Base-by-base conservation (phyloP, 2,113 vertebrate genomes). In the Peromyscus polionotus region DNA sequence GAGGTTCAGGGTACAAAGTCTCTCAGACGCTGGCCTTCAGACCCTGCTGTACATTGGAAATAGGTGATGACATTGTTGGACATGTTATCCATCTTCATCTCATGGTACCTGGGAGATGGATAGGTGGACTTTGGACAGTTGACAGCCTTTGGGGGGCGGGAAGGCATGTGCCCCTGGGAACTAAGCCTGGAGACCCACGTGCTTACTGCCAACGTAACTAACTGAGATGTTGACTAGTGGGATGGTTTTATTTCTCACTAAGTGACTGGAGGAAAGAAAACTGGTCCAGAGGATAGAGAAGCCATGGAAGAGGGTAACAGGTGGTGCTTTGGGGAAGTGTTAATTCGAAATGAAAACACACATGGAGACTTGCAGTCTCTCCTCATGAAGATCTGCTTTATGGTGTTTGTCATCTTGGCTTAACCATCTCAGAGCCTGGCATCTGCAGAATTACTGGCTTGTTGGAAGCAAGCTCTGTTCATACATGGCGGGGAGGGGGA, bases 321-420 rank as follows among this genome's bases (percentile, higher is more conserved):
- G 63, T 36, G 9, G 65, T 45, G 73, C 45, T 95, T 95, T 24
- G 54, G 80, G 87, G 88, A 72, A 19, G 14, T 36, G 31, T 67
- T 72, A 83, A 72, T 87, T 91, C 90, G 93, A 39, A 91, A 67
- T 11, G 84, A 93, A 89, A 86, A 76, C 67, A 24, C 31, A 3
- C 26, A 3, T 11, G 72, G 68, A 92, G 88, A 72, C 91, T 72
- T 67, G 19, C 36, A 36, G 73, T 20, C 42, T 67, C 9, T 91
- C 24, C 39, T 33, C 11, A 1, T 6, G 33, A 65, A 81, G 26
- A 63, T 42, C 91, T 73, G 8, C 16, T 17, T 9, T 7, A 10
- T 5, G 0, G 33, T 7, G 31, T 67, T 90, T 76, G 63, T 51
- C 2, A 63, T 65, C 90, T 73, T 88, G 84, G 87, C 77, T 95